Conservation (phyloP, 64 coral and sea anemone genomes). For the Stylophora pistillata region DNA sequence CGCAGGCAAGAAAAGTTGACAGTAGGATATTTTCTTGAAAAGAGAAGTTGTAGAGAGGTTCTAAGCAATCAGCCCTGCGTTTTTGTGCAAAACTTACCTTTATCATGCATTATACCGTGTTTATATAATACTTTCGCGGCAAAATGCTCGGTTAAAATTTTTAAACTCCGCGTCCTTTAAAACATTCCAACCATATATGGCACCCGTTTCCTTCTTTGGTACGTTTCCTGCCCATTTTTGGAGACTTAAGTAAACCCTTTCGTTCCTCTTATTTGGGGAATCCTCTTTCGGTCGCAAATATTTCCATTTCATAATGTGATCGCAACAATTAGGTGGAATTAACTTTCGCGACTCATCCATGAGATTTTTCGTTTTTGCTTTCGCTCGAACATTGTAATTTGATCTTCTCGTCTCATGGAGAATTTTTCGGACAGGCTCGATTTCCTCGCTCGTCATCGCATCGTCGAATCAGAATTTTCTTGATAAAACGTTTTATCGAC, state of each 20-base stretch:
- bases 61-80: neutral
- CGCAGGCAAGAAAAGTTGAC: no score
- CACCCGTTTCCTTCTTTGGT: slow-evolving; percentile 96
- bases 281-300: neutral
- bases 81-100: slow-evolving; percentile 1
- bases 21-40: no score
- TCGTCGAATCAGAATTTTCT: neutral
- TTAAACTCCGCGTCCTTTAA: slow-evolving; percentile 95
- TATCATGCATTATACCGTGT: neutral
- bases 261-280: slow-evolving; percentile 6
- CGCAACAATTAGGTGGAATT: neutral
- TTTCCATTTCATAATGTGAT: neutral
- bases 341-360: neutral
- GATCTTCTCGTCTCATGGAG: neutral
- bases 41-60: neutral
- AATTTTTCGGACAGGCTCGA: neutral
- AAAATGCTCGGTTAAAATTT: slow-evolving; percentile 41
- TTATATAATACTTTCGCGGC: slow-evolving; percentile 45
- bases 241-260: slow-evolving; percentile 40
- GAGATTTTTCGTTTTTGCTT: neutral
- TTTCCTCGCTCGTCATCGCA: no score
- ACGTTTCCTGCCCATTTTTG: slow-evolving; percentile 92
- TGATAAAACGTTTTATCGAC: no score
- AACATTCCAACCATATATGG: slow-evolving; percentile 99
- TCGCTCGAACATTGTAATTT: neutral